phyloP scores from a whole-genome alignment of 2,888 invertebrate species.

The Tachina fera region DNA sequence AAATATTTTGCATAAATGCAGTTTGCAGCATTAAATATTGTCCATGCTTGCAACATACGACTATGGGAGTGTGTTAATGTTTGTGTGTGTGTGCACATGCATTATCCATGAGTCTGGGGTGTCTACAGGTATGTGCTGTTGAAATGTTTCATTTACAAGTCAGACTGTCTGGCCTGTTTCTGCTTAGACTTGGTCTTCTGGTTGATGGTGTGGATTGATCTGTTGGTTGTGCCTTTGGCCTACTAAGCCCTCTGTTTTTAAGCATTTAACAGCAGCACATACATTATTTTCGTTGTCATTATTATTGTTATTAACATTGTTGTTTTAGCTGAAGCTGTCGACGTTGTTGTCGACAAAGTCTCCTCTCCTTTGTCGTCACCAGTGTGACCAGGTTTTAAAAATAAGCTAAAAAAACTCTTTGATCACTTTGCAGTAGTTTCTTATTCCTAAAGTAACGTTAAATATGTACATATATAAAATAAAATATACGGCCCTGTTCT shows the following conservation, averaged over 20 bases:
- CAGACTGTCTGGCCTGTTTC: slow-evolving; percentile 69
- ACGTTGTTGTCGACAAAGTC: slow-evolving; percentile 26
- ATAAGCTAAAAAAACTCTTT: no score
- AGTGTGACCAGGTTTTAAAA: no score
- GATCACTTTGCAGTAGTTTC: no score
- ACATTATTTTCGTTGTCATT: slow-evolving; percentile 46
- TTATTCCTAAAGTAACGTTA: no score
- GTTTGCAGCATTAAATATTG: slow-evolving; percentile 48
- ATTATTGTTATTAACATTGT: slow-evolving; percentile 33
- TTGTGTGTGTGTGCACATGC: slow-evolving; percentile 5
- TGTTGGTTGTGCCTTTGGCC: slow-evolving; percentile 70
- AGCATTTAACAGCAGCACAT: slow-evolving; percentile 22
- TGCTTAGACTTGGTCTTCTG: slow-evolving; percentile 31
- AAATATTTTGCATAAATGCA: slow-evolving; percentile 70
- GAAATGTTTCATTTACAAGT: slow-evolving; percentile 67
- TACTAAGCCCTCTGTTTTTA: slow-evolving; percentile 69
- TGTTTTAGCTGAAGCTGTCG: slow-evolving; percentile 38
- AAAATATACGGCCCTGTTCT: no score
- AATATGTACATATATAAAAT: no score
- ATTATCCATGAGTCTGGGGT: slow-evolving; percentile 30
- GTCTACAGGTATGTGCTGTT: slow-evolving; percentile 59
- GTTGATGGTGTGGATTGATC: slow-evolving; percentile 60
- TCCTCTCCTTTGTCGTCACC: slow-evolving; percentile 49
- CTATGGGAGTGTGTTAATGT: neutral
- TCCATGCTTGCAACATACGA: slow-evolving; percentile 16